Base-by-base conservation (phyloP, 2,888 invertebrate species). In the Eretmocerus hayati region DNA sequence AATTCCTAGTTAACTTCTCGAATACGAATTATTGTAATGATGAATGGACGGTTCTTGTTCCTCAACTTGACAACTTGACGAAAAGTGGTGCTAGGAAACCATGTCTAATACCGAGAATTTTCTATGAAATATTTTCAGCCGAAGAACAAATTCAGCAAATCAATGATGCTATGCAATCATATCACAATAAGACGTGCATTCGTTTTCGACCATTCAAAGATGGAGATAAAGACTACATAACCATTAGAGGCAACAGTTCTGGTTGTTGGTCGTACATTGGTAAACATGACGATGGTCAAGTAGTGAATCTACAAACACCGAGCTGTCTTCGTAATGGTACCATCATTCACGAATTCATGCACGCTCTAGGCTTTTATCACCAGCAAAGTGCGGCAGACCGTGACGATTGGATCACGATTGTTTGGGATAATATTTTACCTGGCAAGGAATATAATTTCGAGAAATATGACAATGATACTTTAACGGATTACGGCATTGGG, bases 291-390 rank as follows among this genome's bases (percentile, higher is more conserved):
- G 52, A 47, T 21, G 51, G 50, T 23, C 85, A 85, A 66, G 75
- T 76, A 0, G 66, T 81, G 4, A 78, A 78, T 48, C 64, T 81
- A 33, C 71, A 71, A 52, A 65, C 62, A 15, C 68, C 66, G 0
- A 69, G 70, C 30, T 75, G 74, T 53, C 59, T 74, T 6, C 64
- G 62, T 3, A 72, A 71, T 44, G 78, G 81, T 5, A 77, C 77
- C 15, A 75, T 80, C 31, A 73, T 79, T 43, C 81, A 90, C 63
- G 90, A 90, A 67, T 75, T 90, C 65, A 75, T 90, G 60, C 90
- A 90, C 62, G 82, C 85, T 0, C 67, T 87, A 2, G 90, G 90
- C 0, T 89, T 90, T 68, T 86, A 84, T 66, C 90, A 90, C 63
- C 89, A 89, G 72, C 90, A 90, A 64, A 86, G 84, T 62, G 78